Evolutionary conservation across 2,888 invertebrate species (phyloP).

Genomic region (Oegoconia quadripuncta): DNA sequence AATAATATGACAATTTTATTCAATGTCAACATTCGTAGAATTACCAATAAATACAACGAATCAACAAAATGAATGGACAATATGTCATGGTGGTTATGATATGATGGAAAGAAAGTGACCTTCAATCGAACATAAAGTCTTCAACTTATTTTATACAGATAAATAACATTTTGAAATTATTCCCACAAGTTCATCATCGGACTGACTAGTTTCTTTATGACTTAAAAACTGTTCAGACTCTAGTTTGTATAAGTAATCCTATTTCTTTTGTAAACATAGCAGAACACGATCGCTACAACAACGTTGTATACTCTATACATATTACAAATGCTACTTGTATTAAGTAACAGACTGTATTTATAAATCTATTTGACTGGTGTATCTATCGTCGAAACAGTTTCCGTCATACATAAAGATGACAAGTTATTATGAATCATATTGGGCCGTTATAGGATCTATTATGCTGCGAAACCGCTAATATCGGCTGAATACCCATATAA

Average conservation of each 20-base stretch:
- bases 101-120: constrained; percentile 1
- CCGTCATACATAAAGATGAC: constrained; percentile 1
- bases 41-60: not conserved
- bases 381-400: constrained; percentile 5
- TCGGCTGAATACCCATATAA: not conserved
- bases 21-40: not conserved
- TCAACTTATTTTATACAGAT: constrained; percentile 5
- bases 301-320: not conserved
- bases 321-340: not conserved
- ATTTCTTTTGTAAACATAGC: not conserved
- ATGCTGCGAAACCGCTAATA: constrained; percentile 1
- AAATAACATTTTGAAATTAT: constrained; percentile 16
- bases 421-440: not conserved
- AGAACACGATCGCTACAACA: too few species aligned
- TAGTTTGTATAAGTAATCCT: not conserved
- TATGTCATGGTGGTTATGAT: constrained; percentile 3
- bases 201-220: constrained; percentile 46
- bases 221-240: constrained; percentile 32
- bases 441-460: not conserved
- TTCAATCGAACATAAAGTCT: constrained; percentile 1
- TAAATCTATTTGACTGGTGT: not conserved
- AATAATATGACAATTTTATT: constrained; percentile 1
- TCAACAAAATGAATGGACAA: not conserved
- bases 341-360: not conserved
- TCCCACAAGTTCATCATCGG: constrained; percentile 25